Base-by-base conservation (phyloP, 1,140 invertebrate species). In the Zaprionus taronus region DNA sequence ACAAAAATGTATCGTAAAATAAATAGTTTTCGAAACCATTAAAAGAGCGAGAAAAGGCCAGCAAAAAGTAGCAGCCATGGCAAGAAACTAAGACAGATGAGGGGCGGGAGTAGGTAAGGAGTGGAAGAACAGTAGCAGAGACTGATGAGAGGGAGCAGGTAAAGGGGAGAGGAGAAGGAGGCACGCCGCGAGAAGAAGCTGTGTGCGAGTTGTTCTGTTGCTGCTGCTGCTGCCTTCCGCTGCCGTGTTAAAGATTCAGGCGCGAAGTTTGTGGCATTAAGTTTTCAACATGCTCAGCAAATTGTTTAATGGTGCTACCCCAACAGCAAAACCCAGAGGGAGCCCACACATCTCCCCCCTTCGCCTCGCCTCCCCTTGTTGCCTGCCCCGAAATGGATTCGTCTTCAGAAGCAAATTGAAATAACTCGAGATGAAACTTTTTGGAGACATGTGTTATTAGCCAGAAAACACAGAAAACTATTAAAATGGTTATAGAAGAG, bases 1-100 rank as follows among this genome's bases (percentile, higher is more conserved):
- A 83, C 78, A 80, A 73, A 47, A 79, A 78, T 83, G 77, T 80
- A 80, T 83, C 78, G 78, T 83, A 87, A 83, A 87, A 87, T 83
- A 83, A 87, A 89, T 83, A 87, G 84, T 83, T 80, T 87, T 83
- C 53, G 70, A 83, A 83, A 71, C 66, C 71, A 69, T 80, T 80
- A 60, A 63, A 65, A 28, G 20, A 76, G 57, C 49, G 57, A 60
- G 41, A 60, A 61, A 71, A 36, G 55, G 34, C 57, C 22, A 67
- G 70, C 68, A 53, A 41, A 64, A 47, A 60, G 53, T 55, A 70
- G 58, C 26, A 63, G 28, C 31, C 55, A 36, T 20, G 61, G 20
- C 49, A 34, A 7, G 31, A 34, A 34, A 34, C 9, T 11, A 34
- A 34, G 28, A 31, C 28, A 11, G 28, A 31, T 31, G 31, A 34